Conservation (phyloP, 2,113 vertebrate genomes). For the Megaceryle torquata region DNA sequence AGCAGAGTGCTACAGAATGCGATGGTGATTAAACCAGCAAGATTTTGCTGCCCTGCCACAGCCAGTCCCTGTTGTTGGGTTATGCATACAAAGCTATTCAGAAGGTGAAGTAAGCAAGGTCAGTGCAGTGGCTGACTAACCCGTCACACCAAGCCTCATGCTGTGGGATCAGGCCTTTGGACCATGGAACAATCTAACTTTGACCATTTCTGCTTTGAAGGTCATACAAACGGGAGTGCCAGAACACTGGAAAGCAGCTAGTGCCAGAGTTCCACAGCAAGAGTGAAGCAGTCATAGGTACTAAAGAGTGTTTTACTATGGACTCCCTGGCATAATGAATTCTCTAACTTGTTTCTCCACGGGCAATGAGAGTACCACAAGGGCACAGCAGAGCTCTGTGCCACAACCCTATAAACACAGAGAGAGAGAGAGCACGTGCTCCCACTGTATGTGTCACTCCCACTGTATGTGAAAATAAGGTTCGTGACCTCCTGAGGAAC, state of each 20-base stretch:
- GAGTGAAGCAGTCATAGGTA: neutral
- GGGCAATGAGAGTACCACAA: neutral
- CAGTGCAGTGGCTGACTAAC: neutral
- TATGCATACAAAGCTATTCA: neutral
- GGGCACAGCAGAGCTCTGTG: neutral
- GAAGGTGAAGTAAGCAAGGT: neutral
- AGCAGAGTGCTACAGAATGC: neutral
- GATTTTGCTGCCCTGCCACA: neutral
- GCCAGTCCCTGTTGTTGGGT: neutral
- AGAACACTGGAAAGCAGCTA: neutral
- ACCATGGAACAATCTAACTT: neutral
- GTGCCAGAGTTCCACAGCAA: neutral
- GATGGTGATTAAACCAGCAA: neutral
- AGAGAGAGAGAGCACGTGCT: too few relatives aligned
- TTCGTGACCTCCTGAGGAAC: too few relatives aligned
- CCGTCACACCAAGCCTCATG: fast-evolving
- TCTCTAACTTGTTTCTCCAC: neutral
- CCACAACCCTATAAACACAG: neutral
- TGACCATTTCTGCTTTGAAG: neutral
- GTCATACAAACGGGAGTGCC: neutral
- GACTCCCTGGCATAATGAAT: neutral
- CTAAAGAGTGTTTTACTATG: neutral
- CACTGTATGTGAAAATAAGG: too few relatives aligned
- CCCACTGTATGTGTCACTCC: too few relatives aligned
- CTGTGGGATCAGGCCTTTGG: neutral